phyloP scores from a whole-genome alignment of 2,888 invertebrate genomes.

The Graphium colonna region DNA sequence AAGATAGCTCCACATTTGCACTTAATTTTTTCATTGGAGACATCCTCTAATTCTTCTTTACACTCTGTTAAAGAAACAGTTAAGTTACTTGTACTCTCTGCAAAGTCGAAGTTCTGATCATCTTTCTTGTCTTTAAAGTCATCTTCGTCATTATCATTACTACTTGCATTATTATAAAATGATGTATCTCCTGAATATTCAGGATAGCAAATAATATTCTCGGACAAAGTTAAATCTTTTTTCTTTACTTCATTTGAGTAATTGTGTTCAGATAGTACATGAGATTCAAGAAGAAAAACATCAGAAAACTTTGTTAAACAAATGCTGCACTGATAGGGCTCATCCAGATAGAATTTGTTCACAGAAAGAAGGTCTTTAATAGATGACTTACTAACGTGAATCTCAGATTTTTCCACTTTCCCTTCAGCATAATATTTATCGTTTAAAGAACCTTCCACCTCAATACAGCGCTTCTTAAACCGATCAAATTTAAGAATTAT shows the following conservation, averaged over 20 bases:
- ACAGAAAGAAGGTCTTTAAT: slow-evolving; percentile 11
- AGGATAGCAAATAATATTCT: slow-evolving; percentile 9
- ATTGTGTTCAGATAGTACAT: slow-evolving; percentile 25
- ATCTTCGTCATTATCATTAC: slow-evolving; percentile 12
- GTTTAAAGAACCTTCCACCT: slow-evolving; percentile 50
- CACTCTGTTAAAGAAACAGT: slow-evolving; percentile 3
- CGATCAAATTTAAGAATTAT: slow-evolving; percentile 50
- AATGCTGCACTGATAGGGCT: slow-evolving; percentile 32
- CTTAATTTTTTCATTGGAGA: slow-evolving; percentile 26
- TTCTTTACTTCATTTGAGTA: slow-evolving; percentile 12
- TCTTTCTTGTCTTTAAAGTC: slow-evolving; percentile 24
- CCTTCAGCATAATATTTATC: slow-evolving; percentile 33
- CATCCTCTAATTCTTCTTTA: slow-evolving; percentile 21
- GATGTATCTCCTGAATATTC: slow-evolving; percentile 14
- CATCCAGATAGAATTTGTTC: slow-evolving; percentile 16
- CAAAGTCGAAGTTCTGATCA: slow-evolving; percentile 20
- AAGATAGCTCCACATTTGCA: slow-evolving; percentile 32
- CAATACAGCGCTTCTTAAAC: slow-evolving; percentile 57
- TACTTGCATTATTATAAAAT: slow-evolving; percentile 6
- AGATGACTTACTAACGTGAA: slow-evolving; percentile 1
- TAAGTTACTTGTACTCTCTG: slow-evolving; percentile 29
- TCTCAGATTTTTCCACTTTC: slow-evolving; percentile 13
- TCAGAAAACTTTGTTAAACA: slow-evolving; percentile 31
- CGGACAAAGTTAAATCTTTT: slow-evolving; percentile 21
- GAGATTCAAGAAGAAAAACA: slow-evolving; percentile 28